Conservation (phyloP, 2,797 vertebrate species). For the Arremon aurantiirostris region DNA sequence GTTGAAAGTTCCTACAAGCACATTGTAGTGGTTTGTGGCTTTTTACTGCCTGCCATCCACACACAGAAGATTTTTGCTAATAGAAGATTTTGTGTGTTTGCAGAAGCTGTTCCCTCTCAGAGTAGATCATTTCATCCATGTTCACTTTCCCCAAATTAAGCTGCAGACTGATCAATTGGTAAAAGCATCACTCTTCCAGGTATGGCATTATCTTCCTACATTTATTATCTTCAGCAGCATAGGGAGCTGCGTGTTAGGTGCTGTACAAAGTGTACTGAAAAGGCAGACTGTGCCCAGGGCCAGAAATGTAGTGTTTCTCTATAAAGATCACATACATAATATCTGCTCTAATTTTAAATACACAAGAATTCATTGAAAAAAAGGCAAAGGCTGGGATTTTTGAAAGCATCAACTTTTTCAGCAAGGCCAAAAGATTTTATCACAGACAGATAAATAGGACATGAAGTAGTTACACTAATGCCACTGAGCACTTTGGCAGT, state of each 20-base stretch:
- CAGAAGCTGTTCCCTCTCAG: neutral
- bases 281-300: neutral
- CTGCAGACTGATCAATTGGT: neutral
- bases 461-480: neutral
- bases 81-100: neutral
- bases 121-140: neutral
- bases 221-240: neutral
- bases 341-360: neutral
- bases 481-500: neutral
- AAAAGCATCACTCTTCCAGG: neutral
- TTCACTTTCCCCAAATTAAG: neutral
- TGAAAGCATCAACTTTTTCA: neutral
- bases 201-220: neutral
- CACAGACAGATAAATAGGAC: neutral
- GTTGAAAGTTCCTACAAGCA: conserved; percentile 24
- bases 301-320: neutral
- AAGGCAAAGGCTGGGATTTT: neutral
- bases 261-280: neutral
- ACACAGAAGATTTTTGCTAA: neutral
- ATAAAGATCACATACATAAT: neutral
- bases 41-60: neutral
- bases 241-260: neutral
- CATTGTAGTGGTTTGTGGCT: neutral
- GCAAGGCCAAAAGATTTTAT: neutral
- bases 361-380: neutral